Evolutionary conservation across 2,888 invertebrate species (phyloP).

Genomic region (Drosophila subquinaria): DNA sequence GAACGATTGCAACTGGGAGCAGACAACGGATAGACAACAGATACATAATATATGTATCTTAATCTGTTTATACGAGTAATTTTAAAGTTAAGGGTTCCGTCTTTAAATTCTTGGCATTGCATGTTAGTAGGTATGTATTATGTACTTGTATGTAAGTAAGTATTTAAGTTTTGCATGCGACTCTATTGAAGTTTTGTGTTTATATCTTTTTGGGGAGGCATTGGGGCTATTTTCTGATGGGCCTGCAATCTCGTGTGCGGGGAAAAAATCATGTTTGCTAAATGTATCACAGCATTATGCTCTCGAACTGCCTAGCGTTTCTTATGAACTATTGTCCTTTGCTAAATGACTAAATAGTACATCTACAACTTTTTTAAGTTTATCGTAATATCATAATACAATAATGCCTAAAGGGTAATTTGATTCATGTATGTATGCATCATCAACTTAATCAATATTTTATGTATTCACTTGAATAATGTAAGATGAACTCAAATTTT

Average conservation of each 20-base stretch:
- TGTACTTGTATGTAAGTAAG: slow-evolving; percentile 16
- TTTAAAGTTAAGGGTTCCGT: slow-evolving; percentile 36
- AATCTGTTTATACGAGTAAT: slow-evolving; percentile 9
- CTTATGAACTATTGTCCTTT: slow-evolving; percentile 75
- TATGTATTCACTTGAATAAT: slow-evolving; percentile 16
- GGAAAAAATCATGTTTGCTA: slow-evolving; percentile 67
- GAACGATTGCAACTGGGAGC: slow-evolving; percentile 11
- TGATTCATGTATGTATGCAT: slow-evolving; percentile 10
- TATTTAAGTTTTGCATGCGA: slow-evolving; percentile 36
- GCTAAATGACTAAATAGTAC: slow-evolving; percentile 57
- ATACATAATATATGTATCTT: slow-evolving; percentile 12
- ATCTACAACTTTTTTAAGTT: slow-evolving; percentile 14
- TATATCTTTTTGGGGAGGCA: slow-evolving; percentile 8
- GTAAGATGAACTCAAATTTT: slow-evolving; percentile 48
- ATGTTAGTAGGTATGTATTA: slow-evolving; percentile 20
- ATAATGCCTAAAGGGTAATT: slow-evolving; percentile 11
- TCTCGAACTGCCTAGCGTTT: slow-evolving; percentile 76
- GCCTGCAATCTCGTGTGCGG: slow-evolving; percentile 45
- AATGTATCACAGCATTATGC: slow-evolving; percentile 84
- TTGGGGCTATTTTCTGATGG: slow-evolving; percentile 3
- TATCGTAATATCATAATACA: slow-evolving; percentile 3
- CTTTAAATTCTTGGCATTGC: slow-evolving; percentile 26
- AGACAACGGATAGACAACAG: slow-evolving; percentile 42
- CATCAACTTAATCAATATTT: slow-evolving; percentile 36
- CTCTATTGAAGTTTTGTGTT: slow-evolving; percentile 30